These are phyloP conservation scores for Aurelia coerulea DNA, from an alignment of 30 jellyfish, hydroid and myxozoan species.

Conservation along the genomic window DNA sequence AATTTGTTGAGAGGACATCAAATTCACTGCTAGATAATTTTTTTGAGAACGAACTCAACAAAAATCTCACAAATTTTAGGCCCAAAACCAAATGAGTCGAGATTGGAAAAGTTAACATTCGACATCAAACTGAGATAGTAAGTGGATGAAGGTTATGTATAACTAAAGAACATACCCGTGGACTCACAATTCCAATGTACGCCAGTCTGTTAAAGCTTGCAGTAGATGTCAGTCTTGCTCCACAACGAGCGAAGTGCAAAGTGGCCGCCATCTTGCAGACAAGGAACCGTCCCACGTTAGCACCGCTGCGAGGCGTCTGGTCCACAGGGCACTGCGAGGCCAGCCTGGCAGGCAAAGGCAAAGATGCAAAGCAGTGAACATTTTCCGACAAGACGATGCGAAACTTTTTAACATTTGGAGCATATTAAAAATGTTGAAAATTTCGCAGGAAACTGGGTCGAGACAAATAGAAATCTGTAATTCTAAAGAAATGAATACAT, in stretches of 20 bases:
- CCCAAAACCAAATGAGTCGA: background rate
- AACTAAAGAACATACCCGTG: slow-evolving; percentile 9
- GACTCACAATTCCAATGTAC: background rate
- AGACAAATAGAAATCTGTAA: no score
- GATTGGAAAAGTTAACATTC: background rate
- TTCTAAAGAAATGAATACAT: no score
- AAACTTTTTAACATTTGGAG: background rate
- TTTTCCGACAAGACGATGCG: background rate
- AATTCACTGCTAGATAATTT: background rate
- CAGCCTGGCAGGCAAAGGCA: background rate
- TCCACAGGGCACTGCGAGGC: slow-evolving; percentile 1
- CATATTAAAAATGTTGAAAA: background rate
- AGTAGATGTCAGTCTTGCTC: slow-evolving; percentile 7
- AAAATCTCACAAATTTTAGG: background rate
- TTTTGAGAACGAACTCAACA: no score
- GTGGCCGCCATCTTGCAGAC: slow-evolving; percentile 14
- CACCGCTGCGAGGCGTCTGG: background rate
- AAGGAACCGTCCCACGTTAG: background rate
- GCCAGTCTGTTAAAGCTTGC: background rate
- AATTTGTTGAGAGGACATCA: no score
- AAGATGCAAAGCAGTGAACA: background rate
- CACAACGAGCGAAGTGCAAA: slow-evolving; percentile 8
- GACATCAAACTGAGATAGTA: background rate
- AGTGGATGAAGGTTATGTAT: background rate
- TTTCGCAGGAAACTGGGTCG: no score